Percentiles rank a stretch among this genome's conserved stretches.
Conservation (phyloP, 2,113 vertebrate genomes). For the Onychostruthus taczanowskii region DNA sequence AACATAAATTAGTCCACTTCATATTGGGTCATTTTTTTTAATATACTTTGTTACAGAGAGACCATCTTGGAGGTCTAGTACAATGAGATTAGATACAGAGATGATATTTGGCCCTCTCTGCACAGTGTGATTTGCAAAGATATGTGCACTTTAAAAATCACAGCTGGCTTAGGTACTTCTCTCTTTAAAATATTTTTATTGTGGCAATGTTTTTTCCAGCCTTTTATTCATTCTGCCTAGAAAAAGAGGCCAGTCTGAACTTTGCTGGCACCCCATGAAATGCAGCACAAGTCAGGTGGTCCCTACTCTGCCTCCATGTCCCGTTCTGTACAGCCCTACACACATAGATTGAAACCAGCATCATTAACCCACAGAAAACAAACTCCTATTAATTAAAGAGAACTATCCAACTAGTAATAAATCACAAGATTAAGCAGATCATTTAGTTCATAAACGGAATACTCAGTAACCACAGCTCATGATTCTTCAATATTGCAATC, state of each 20-base stretch:
- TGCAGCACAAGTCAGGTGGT: background rate
- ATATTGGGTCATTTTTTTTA: background rate
- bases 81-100: background rate
- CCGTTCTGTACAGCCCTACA: background rate
- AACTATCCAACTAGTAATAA: background rate
- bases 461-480: background rate
- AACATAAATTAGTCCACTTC: background rate
- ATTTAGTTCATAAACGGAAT: background rate
- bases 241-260: background rate
- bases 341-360: fast-evolving
- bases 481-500: background rate
- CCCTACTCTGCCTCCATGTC: background rate
- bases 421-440: background rate
- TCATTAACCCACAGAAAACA: background rate
- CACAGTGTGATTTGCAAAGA: background rate
- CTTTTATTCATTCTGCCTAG: background rate
- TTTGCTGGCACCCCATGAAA: background rate
- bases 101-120: background rate
- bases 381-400: background rate
- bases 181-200: background rate
- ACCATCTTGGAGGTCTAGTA: background rate
- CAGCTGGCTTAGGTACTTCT: background rate
- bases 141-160: background rate
- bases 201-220: background rate
- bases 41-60: background rate